Base-by-base conservation (phyloP, 2,797 vertebrate genomes). In the Chaetophractus vellerosus region DNA sequence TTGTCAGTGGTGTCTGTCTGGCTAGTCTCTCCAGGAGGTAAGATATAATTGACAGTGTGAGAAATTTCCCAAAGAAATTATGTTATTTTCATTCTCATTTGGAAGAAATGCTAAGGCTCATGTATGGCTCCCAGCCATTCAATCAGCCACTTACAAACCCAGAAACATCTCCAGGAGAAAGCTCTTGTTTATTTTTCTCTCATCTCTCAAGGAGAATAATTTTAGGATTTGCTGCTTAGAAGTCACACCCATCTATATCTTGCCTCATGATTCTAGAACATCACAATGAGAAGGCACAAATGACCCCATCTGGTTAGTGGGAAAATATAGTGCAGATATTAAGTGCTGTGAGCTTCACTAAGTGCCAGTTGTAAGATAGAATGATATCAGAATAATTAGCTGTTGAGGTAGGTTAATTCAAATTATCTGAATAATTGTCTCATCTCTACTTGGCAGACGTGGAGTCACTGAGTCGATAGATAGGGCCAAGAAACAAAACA, bases 41-140 rank as follows among this genome's bases (percentile, higher is more conserved):
- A 93, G 88, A 94, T 80, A 96, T 97, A 97, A 97, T 97, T 97
- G 95, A 97, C 96, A 97, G 87, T 36, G 4, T 94, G 88, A 97
- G 96, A 94, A 92, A 95, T 94, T 96, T 94, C 55, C 50, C 71
- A 63, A 50, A 97, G 92, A 97, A 96, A 96, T 94, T 94, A 89
- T 82, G 69, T 96, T 93, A 93, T 93, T 95, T 97, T 95, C 5
- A 14, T 41, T 96, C 93, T 96, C 95, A 95, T 97, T 97, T 97
- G 74, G 94, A 94, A 95, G 95, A 90, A 97, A 91, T 61, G 59
- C 76, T 41, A 45, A 95, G 76, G 81, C 64, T 66, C 68, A 82
- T 45, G 64, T 48, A 71, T 31, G 36, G 33, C 87, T 93, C 87
- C 38, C 18, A 88, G 90, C 33, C 50, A 91, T 68, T 95, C 78